Evolutionary conservation across 92 coral and sea anemone species (phyloP).

Genomic region (Zoanthus solanderi): DNA sequence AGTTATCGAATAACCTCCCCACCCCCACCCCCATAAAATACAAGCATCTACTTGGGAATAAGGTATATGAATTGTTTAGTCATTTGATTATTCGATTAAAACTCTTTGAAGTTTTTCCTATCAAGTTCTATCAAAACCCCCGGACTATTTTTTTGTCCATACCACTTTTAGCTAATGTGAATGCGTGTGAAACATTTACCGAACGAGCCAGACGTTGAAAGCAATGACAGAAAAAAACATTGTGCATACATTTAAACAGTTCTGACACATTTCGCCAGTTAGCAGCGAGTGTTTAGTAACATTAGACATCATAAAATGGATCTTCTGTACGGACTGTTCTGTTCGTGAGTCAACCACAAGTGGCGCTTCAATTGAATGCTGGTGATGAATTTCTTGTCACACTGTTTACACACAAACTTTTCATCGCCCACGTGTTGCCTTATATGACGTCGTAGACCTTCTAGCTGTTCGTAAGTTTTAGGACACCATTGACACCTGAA

Average conservation of each 20-base stretch:
- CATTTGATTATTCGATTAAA: too few relatives aligned
- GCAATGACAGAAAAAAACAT: not conserved
- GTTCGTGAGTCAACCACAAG: slow-evolving; percentile 88
- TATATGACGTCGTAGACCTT: slow-evolving; percentile 84
- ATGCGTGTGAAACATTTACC: too few relatives aligned
- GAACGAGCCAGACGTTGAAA: too few relatives aligned
- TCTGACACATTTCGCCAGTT: not conserved
- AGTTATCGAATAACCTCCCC: too few relatives aligned
- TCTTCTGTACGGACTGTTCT: slow-evolving; percentile 87
- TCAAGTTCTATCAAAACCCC: too few relatives aligned
- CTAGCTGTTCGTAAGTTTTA: slow-evolving; percentile 87
- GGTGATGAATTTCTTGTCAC: slow-evolving; percentile 86
- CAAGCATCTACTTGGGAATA: too few relatives aligned
- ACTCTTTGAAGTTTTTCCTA: too few relatives aligned
- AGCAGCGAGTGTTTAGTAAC: not conserved
- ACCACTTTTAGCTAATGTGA: too few relatives aligned
- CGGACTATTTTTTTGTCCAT: too few relatives aligned
- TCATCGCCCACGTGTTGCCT: slow-evolving; percentile 90
- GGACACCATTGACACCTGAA: slow-evolving; percentile 93
- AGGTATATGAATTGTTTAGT: too few relatives aligned
- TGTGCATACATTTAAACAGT: not conserved
- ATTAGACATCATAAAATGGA: slow-evolving; percentile 61
- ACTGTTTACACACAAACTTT: slow-evolving; percentile 85
- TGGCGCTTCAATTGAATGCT: slow-evolving; percentile 88
- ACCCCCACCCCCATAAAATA: too few relatives aligned